Percentiles rank a stretch among this genome's conserved stretches.
Conservation (phyloP, 2,888 invertebrate genomes). For the Cataglyphis albicans region DNA sequence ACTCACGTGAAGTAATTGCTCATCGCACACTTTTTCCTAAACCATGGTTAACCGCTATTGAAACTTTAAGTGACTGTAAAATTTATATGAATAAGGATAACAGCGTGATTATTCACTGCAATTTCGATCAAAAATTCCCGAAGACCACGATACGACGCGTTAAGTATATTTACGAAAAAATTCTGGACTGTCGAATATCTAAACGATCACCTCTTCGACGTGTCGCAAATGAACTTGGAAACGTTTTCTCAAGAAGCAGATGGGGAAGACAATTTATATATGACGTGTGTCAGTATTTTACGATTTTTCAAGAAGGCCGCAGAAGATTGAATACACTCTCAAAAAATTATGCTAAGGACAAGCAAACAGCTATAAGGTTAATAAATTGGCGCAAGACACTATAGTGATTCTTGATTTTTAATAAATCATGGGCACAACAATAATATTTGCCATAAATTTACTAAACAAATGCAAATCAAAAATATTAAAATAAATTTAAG, state of each 20-base stretch:
- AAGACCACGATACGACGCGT: conserved; percentile 51
- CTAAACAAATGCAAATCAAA: background rate
- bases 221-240: conserved; percentile 58
- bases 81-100: conserved; percentile 12
- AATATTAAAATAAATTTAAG: conserved; percentile 7
- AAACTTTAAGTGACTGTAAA: conserved; percentile 63
- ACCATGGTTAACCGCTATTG: conserved; percentile 59
- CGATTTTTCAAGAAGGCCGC: conserved; percentile 66
- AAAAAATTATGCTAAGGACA: conserved; percentile 7
- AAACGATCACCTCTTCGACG: conserved; percentile 50
- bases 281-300: conserved; percentile 63
- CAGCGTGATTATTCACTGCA: conserved; percentile 55
- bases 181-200: conserved; percentile 48
- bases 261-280: conserved; percentile 56
- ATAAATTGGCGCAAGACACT: background rate
- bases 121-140: conserved; percentile 13
- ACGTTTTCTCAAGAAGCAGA: conserved; percentile 57
- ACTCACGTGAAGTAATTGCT: background rate
- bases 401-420: background rate
- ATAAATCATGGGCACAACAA: background rate
- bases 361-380: conserved; percentile 46
- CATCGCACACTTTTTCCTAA: conserved; percentile 19
- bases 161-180: conserved; percentile 63
- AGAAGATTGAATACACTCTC: conserved; percentile 46
- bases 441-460: background rate